Evolutionary conservation across 2,888 invertebrate species (phyloP), one percentile per base, ranked within the genome.

Genomic region (Helobdella robusta): DNA sequence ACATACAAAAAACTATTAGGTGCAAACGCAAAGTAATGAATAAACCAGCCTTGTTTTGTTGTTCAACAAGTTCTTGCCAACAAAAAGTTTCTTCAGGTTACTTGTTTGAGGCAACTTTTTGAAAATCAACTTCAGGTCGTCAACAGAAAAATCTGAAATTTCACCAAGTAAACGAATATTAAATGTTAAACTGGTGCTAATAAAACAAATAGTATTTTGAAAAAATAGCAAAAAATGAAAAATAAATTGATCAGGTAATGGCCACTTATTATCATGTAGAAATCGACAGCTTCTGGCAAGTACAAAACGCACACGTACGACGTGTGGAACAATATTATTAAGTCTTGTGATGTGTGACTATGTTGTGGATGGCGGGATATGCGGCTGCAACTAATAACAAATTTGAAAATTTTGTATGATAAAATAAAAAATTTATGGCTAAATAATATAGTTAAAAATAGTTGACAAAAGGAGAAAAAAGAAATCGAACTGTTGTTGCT

Each of bases 401-500:
- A n/a, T n/a, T n/a, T n/a, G n/a, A n/a, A n/a, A n/a, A n/a, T n/a
- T n/a, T n/a, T n/a, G n/a, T n/a, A n/a, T n/a, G n/a, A n/a, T n/a
- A n/a, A n/a, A n/a, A n/a, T 11, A 40, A 40, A 40, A 40, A 15
- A 40, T 40, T 15, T 15, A 40, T 40, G 44, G 44, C n/a, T 40
- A 40, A 40, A 40, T 15, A 18, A 40, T 18, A 18, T 15, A 8
- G 40, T 15, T 40, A 18, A 40, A 15, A 18, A 40, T 18, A 18
- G 40, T 40, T 8, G 15, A 15, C 1, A 48, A 23, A 25, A 48
- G 20, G 15, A 48, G 3, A 25, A 48, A 23, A 1, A 1, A 4
- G 30, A n/a, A 4, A 30, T 5, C 56, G n/a, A n/a, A 56, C 56
- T 56, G 32, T 56, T 56, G 56, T 30, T 56, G 56, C 56, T 56